Evolutionary conservation across 2,113 vertebrate species (phyloP).

Genomic region (Pagrus major): DNA sequence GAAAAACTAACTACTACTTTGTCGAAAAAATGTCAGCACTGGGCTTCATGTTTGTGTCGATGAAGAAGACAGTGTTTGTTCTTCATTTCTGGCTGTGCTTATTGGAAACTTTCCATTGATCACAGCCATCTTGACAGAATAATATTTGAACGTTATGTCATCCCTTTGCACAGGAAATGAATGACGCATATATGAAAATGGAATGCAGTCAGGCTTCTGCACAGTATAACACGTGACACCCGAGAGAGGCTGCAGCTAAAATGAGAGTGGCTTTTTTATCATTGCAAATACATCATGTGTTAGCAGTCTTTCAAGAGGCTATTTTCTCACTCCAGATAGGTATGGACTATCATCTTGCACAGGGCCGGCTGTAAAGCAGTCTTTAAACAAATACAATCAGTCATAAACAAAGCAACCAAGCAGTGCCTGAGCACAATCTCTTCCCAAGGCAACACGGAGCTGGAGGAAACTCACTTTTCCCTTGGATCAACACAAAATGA

Average conservation of each 20-base stretch:
- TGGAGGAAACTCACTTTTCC: conserved; percentile 36
- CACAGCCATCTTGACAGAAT: conserved; percentile 14
- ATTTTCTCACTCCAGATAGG: conserved; percentile 18
- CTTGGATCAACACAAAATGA: conserved; percentile 13
- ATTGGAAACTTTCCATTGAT: conserved; percentile 33
- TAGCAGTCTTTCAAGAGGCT: conserved; percentile 21
- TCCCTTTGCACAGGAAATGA: conserved; percentile 8
- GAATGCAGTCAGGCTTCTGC: conserved; percentile 13
- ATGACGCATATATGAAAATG: not conserved
- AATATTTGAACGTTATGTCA: conserved; percentile 40
- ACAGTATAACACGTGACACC: not conserved
- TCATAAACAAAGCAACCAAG: not conserved
- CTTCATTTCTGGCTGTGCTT: conserved; percentile 2
- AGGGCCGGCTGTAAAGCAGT: conserved; percentile 16
- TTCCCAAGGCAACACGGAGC: conserved; percentile 11
- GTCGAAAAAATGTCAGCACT: not conserved
- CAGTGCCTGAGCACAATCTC: not conserved
- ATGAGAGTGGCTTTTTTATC: not conserved
- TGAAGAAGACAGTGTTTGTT: not conserved
- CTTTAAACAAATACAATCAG: conserved; percentile 22
- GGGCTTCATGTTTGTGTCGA: not conserved
- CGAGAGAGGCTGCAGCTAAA: not conserved
- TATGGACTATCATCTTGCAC: conserved; percentile 6
- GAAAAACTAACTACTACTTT: not conserved
- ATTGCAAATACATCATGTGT: conserved; percentile 16